Evolutionary conservation across 2,797 vertebrate species (phyloP).

Genomic region (Microtus agrestis): DNA sequence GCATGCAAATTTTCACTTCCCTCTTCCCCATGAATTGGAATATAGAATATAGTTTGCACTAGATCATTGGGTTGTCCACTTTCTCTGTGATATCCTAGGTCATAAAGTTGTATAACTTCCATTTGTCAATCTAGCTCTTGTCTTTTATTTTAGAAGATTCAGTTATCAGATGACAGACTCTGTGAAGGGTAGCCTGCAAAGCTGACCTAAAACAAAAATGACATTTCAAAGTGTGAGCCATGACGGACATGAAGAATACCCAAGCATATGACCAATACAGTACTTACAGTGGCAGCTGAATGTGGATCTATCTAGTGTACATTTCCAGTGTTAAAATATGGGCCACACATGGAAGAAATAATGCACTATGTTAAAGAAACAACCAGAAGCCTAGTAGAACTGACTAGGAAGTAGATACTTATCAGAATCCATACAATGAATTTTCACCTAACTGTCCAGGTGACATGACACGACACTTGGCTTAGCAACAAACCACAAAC

Average conservation of each 20-base stretch:
- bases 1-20: background rate
- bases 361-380: background rate
- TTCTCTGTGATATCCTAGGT: background rate
- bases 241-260: background rate
- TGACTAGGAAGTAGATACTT: background rate
- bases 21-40: background rate
- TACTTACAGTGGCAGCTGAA: background rate
- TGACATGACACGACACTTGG: constrained; percentile 29
- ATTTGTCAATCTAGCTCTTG: background rate
- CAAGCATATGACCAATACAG: background rate
- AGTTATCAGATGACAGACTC: background rate
- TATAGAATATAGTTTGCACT: background rate
- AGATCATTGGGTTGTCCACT: background rate
- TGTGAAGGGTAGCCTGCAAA: constrained; percentile 2
- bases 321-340: constrained; percentile 34
- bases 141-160: background rate
- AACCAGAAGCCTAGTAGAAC: constrained; percentile 20
- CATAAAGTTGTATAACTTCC: background rate
- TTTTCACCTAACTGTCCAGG: constrained; percentile 51
- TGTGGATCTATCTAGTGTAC: background rate
- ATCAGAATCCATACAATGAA: constrained; percentile 35
- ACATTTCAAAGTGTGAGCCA: background rate
- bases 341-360: background rate
- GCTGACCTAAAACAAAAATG: background rate
- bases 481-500: constrained; percentile 3